Evolutionary conservation across 2,113 vertebrate species (phyloP).

Genomic region (Thomomys bottae): DNA sequence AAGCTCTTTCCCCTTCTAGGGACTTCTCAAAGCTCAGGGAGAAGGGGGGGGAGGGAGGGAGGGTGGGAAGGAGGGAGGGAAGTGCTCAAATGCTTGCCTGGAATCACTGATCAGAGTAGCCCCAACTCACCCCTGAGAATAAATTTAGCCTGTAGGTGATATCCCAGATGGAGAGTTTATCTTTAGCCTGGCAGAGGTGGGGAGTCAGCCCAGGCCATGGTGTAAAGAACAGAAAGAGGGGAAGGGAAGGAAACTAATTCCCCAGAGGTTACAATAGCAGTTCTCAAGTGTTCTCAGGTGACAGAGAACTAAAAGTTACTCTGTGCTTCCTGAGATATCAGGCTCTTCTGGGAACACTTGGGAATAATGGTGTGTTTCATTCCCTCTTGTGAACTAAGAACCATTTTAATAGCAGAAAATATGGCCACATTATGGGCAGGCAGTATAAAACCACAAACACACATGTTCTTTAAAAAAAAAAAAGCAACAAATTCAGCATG

Average conservation of each 20-base stretch:
- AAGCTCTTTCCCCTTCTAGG: background rate
- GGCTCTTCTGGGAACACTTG: conserved; percentile 63
- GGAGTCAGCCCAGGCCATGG: conserved; percentile 42
- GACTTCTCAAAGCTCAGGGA: background rate
- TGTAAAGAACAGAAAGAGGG: background rate
- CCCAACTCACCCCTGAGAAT: conserved; percentile 59
- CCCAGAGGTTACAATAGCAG: background rate
- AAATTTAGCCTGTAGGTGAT: conserved; percentile 66
- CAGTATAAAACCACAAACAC: conserved; percentile 64
- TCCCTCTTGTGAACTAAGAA: conserved; percentile 31
- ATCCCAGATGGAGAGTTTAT: conserved; percentile 62
- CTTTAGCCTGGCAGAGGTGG: conserved; percentile 68
- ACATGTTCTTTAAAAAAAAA: conserved; percentile 37
- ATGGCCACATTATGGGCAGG: conserved; percentile 12
- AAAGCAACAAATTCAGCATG: conserved; percentile 1
- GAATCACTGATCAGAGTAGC: conserved; percentile 30
- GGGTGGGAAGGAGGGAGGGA: no score
- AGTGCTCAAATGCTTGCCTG: background rate
- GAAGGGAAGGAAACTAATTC: background rate
- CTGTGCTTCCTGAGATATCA: conserved; percentile 67
- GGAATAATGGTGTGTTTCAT: conserved; percentile 69
- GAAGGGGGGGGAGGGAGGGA: no score
- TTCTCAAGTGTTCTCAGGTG: conserved; percentile 11
- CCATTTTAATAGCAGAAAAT: conserved; percentile 70
- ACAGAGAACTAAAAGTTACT: background rate